Base-by-base conservation (phyloP, 2,888 invertebrate species). In the Herminia tarsipennalis region DNA sequence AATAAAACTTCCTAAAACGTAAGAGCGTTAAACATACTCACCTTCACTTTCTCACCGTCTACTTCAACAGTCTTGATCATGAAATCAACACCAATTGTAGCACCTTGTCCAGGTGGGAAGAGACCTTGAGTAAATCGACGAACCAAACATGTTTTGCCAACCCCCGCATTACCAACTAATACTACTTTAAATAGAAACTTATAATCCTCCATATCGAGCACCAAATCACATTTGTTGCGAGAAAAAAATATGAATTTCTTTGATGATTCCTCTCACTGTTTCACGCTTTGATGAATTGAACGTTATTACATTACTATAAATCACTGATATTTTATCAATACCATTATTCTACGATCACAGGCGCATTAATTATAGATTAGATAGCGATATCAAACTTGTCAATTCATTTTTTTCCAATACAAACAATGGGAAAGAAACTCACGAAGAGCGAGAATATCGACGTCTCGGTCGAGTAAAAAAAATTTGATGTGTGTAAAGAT, bases 61-160 rank as follows among this genome's bases (percentile, higher is more conserved):
- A 99, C 97, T 93, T 98, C 98, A 5, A 99, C 98, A 39, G 98
- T 98, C 92, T 99, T 99, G 55, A 99, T 99, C 98, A 99, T 98
- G 85, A 99, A 99, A 93, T 99, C 99, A 16, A 99, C 99, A 44
- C 99, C 99, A 73, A 99, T 99, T 2, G 99, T 99, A 43, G 99
- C 99, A 65, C 98, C 98, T 92, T 99, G 99, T 8, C 99, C 99
- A 20, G 98, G 98, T 37, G 99, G 99, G 90, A 99, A 99, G 34
- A 99, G 91, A 1, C 99, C 99, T 93, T 99, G 99, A 25, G 99
- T 99, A 84, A 99, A 99, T 73, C 99, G 94, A 58, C 99, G 93
- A 45, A 99, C 99, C 42, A 99, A 93, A 88, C 99, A 99, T 38
- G 99, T 99, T 90, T 99, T 99, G 13, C 99, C 99, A 58, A 99